Percentiles rank a stretch among this genome's conserved stretches.
These are phyloP conservation scores for Norana najaformis DNA, from an alignment of 2,888 invertebrate genomes.

Conservation along the genomic window DNA sequence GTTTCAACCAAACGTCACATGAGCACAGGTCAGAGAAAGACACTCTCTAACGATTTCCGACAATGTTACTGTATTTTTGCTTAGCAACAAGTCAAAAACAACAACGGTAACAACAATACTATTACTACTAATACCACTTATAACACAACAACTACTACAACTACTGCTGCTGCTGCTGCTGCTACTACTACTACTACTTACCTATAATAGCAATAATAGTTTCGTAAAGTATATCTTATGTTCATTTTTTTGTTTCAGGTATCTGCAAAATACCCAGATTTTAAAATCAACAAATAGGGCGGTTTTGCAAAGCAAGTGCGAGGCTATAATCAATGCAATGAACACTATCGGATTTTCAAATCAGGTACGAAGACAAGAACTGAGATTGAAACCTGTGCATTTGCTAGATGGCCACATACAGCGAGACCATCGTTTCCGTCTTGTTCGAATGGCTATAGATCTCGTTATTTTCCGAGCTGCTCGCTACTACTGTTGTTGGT, in stretches of 20 bases:
- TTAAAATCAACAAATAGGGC: neutral
- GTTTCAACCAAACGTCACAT: neutral
- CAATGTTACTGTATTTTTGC: neutral
- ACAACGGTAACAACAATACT: too few relatives aligned
- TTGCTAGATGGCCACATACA: too few relatives aligned
- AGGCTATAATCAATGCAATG: conserved; percentile 8
- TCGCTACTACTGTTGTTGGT: too few relatives aligned
- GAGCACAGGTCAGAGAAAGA: neutral
- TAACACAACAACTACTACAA: too few relatives aligned
- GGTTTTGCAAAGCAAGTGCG: neutral
- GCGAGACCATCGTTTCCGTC: too few relatives aligned
- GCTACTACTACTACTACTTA: neutral
- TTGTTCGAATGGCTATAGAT: too few relatives aligned
- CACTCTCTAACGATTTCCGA: neutral
- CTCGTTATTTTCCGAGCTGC: too few relatives aligned
- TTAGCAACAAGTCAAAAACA: too few relatives aligned
- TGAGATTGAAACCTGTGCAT: neutral
- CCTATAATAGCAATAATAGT: neutral
- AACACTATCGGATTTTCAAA: conserved; percentile 10
- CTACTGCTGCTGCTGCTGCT: neutral
- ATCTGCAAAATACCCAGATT: neutral
- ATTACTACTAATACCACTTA: too few relatives aligned
- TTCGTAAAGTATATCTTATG: neutral
- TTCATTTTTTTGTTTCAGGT: neutral
- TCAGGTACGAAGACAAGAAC: neutral